These are phyloP conservation scores for Pectinophora gossypiella DNA, from an alignment of 1,140 invertebrate genomes.

Conservation along the genomic window DNA sequence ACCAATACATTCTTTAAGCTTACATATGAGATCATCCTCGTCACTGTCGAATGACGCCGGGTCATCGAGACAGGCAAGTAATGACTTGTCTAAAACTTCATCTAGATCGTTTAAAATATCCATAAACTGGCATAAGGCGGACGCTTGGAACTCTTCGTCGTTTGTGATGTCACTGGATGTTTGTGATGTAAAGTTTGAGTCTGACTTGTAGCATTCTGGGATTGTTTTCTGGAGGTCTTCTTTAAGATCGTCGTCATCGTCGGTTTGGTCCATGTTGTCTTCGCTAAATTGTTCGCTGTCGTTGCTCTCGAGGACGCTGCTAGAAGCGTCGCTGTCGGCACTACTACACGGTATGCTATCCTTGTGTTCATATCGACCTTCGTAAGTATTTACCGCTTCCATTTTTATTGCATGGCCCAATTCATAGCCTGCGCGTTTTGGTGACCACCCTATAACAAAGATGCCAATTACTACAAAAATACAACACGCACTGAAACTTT, in stretches of 20 bases:
- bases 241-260: conserved; percentile 59
- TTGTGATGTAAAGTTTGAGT: conserved; percentile 63
- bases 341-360: conserved; percentile 53
- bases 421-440: conserved; percentile 51
- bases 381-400: conserved; percentile 57
- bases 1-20: conserved; percentile 52
- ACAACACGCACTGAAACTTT: conserved; percentile 9
- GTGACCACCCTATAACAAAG: conserved; percentile 53
- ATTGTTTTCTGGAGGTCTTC: conserved; percentile 64
- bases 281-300: conserved; percentile 43
- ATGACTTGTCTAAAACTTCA: conserved; percentile 68
- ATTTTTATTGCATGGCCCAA: conserved; percentile 67
- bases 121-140: conserved; percentile 69
- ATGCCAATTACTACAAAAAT: conserved; percentile 9
- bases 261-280: conserved; percentile 47
- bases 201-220: conserved; percentile 62
- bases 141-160: conserved; percentile 67
- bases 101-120: conserved; percentile 73
- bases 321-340: conserved; percentile 53
- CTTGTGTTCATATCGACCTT: conserved; percentile 54
- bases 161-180: conserved; percentile 53
- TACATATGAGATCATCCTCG: conserved; percentile 63
- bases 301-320: conserved; percentile 47
- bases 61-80: conserved; percentile 59
- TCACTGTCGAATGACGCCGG: conserved; percentile 56